Base-by-base conservation (phyloP, 2,113 vertebrate genomes). In the Saccopteryx bilineata region DNA sequence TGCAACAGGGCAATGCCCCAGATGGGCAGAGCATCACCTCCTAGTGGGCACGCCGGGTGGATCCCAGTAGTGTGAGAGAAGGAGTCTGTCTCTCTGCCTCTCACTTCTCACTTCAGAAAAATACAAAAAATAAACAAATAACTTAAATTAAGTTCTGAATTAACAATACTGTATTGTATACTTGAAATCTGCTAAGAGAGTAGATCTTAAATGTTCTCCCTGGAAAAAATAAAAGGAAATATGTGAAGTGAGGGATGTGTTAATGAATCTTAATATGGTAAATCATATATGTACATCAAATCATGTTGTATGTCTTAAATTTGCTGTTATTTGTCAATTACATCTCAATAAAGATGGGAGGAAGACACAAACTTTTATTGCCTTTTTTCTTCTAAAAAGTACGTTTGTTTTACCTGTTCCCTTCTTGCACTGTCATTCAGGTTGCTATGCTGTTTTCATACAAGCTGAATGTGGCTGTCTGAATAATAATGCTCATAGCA, bases 401-500 rank as follows among this genome's bases (percentile, higher is more conserved):
- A 83, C 39, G 83, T 56, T 56, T 26, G 56, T 60, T 60, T 23
- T 52, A 92, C 50, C 76, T 93, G 15, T 63, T 74, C 61, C 46
- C 33, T 94, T 86, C 21, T 81, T 72, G 23, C 5, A 93, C 56
- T 80, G 50, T 84, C 83, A 81, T 91, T 94, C n/a, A 94, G 60
- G n/a, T 63, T 82, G n/a, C 94, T 94, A 71, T 71, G 61, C 66
- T 92, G 92, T 33, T 90, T 61, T 93, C 87, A 95, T 21, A 92
- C 31, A 74, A 87, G 61, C 85, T 97, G 31, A 96, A 96, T 90
- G 91, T 95, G 87, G 60, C 80, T 96, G 56, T 85, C 91, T 96
- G 91, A 97, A 97, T 97, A 91, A 88, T 84, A 96, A 96, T 82
- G 79, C 71, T 97, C 75, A 93, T 28, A 90, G 83, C 80, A 96